phyloP scores from a whole-genome alignment of 2,888 invertebrate genomes.

The Syritta pipiens region DNA sequence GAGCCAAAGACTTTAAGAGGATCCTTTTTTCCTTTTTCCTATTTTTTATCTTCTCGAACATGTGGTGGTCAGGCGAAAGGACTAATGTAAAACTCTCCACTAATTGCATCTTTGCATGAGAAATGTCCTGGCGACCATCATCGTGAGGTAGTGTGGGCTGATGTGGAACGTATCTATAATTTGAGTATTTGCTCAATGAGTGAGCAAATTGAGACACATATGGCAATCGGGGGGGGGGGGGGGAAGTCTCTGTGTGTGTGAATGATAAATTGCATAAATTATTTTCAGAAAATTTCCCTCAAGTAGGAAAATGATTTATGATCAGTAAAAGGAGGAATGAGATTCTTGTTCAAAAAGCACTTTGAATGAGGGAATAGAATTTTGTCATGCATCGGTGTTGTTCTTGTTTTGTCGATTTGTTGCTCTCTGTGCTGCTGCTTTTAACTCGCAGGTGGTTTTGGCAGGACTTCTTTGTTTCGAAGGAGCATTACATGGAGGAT shows the following conservation, averaged over 20 bases:
- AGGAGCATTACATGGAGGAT: too few relatives aligned
- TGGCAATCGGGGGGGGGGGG: not conserved
- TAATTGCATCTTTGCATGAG: conserved; percentile 6
- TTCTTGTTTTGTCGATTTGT: too few relatives aligned
- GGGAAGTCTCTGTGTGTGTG: not conserved
- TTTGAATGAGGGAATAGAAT: too few relatives aligned
- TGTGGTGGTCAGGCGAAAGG: not conserved
- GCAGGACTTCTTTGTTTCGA: too few relatives aligned
- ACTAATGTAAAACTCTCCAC: not conserved
- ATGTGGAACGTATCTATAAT: conserved; percentile 8
- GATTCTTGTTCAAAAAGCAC: too few relatives aligned
- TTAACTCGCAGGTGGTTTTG: too few relatives aligned
- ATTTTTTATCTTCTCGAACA: not conserved
- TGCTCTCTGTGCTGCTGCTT: too few relatives aligned
- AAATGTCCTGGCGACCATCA: not conserved
- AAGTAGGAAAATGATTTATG: not conserved
- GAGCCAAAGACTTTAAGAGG: conserved; percentile 9
- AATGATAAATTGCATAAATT: conserved; percentile 32
- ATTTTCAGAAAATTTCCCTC: too few relatives aligned
- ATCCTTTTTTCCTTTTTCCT: not conserved
- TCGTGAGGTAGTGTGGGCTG: not conserved
- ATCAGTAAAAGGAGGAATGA: too few relatives aligned
- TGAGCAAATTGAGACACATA: conserved; percentile 1
- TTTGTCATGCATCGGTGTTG: too few relatives aligned
- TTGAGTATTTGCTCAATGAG: conserved; percentile 12